Evolutionary conservation across 2,113 vertebrate genomes (phyloP), one percentile per base, ranked within the genome.

Genomic region (Xiphorhynchus elegans): DNA sequence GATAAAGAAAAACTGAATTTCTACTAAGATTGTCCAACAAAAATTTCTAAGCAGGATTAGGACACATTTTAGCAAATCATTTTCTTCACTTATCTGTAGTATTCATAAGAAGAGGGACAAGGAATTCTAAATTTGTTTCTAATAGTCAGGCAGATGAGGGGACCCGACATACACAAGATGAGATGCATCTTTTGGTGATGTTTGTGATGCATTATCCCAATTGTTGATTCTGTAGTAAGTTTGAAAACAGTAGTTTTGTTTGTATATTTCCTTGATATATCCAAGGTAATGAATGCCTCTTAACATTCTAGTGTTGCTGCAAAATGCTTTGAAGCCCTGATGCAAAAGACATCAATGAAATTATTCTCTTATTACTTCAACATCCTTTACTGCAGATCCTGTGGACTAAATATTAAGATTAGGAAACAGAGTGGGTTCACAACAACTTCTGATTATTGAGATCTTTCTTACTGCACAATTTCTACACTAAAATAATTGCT

Each of bases 61-160:
- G 19, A 72, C 21, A 66, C 0, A 0, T 53, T 89, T 88, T 69
- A 46, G 55, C 4, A 23, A 83, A 73, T 26, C 0, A 19, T 83
- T 84, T 90, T 55, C 49, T 56, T 93, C 19, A 40, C 4, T 83
- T 3, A 21, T 40, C 31, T 37, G 5, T 49, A 69, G 47, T 7
- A 49, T 4, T 35, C 8, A 1, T 50, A 46, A 70, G 31, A 86
- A 80, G 33, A 60, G 76, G 40, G 10, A 55, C 11, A 50, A 72
- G 3, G 2, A 40, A 25, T 59, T 87, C 35, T 20, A 67, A 31
- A 76, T 47, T 70, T 82, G 33, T 39, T 74, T 85, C 39, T 67
- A 46, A 49, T 37, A 40, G 4, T 42, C 33, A 56, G 40, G n/a
- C 16, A 52, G 18, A 23, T 39, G 23, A 79, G 68, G 9, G 28